Evolutionary conservation across 1,140 invertebrate species (phyloP).

Genomic region (Aphelenchoides fujianensis): DNA sequence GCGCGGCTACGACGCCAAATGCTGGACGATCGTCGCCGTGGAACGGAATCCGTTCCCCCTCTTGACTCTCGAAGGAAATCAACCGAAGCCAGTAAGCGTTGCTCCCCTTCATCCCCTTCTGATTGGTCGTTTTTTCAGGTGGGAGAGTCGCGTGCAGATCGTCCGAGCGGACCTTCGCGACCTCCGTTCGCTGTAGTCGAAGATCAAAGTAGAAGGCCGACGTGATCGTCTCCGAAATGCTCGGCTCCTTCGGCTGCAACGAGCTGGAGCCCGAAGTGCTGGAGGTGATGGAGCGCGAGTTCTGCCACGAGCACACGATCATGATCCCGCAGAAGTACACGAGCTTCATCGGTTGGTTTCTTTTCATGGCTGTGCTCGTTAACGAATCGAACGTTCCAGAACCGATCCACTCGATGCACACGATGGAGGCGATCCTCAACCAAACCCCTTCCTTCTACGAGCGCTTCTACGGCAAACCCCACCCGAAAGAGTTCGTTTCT

Average conservation of each 20-base stretch:
- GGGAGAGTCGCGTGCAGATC: conserved; percentile 69
- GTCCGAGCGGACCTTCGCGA: conserved; percentile 86
- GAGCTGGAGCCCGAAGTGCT: conserved; percentile 97
- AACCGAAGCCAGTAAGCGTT: conserved; percentile 37
- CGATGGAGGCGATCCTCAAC: not conserved
- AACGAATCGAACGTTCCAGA: too few relatives aligned
- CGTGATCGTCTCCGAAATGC: conserved; percentile 89
- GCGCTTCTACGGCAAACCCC: not conserved
- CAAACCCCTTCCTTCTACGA: not conserved
- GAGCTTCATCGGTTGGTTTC: conserved; percentile 31
- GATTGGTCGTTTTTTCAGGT: conserved; percentile 42
- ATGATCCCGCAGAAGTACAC: conserved; percentile 51
- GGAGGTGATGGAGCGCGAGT: conserved; percentile 65
- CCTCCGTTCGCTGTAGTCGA: conserved; percentile 64
- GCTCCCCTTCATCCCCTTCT: conserved; percentile 7
- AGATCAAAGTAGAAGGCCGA: conserved; percentile 66
- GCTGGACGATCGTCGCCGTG: conserved; percentile 65
- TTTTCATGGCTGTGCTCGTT: not conserved
- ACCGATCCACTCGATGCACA: conserved; percentile 51
- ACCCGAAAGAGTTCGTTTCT: too few relatives aligned
- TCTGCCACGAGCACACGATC: conserved; percentile 46
- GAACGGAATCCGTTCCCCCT: conserved; percentile 98
- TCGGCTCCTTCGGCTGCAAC: conserved; percentile 97
- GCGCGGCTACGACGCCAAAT: not conserved
- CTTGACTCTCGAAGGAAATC: conserved; percentile 70